Base-by-base conservation (phyloP, 2,888 invertebrate genomes). In the Arctia plantaginis region DNA sequence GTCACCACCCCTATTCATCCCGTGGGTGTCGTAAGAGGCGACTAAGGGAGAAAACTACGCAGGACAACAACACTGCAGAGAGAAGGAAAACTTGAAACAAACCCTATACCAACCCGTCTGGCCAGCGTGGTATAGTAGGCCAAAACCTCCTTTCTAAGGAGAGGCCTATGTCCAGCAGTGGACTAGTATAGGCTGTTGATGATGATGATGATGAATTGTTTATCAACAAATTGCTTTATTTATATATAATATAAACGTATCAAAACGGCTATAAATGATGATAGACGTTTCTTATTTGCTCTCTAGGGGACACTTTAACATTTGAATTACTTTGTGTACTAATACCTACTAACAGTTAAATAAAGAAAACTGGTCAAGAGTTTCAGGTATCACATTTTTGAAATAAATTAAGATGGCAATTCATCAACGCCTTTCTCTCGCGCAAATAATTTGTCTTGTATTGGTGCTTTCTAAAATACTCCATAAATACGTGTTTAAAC, bases 241-340 rank as follows among this genome's bases (percentile, higher is more conserved):
- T 75, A 77, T 84, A 74, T 74, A 72, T 77, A 64, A 65, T 33
- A 33, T 12, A 20, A 72, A 72, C 30, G 62, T 74, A 69, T 66
- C 64, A 74, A 75, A 77, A 82, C 75, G 75, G 72, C 67, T 64
- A 66, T 71, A 75, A 81, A 80, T 79, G 69, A 72, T 23, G 47
- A 67, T 79, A 73, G 69, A 73, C 41, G 72, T 75, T 65, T 35
- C 83, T 78, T 78, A 71, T 78, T 80, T 74, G 75, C 76, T 41
- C 44, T 67, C 47, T 23, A 44, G 72, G 73, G 66, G 72, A 75
- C 71, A 76, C 76, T 82, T 82, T 83, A 78, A 78, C 82, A 78
- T 67, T 74, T 65, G 72, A 64, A 71, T 55, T n/a, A 51, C 20
- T 47, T 20, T 23, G 8, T 51, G 8, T 23, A 23, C 47, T 23